These are phyloP conservation scores for Rapana venosa DNA, from an alignment of 2,888 invertebrate genomes.

Conservation along the genomic window DNA sequence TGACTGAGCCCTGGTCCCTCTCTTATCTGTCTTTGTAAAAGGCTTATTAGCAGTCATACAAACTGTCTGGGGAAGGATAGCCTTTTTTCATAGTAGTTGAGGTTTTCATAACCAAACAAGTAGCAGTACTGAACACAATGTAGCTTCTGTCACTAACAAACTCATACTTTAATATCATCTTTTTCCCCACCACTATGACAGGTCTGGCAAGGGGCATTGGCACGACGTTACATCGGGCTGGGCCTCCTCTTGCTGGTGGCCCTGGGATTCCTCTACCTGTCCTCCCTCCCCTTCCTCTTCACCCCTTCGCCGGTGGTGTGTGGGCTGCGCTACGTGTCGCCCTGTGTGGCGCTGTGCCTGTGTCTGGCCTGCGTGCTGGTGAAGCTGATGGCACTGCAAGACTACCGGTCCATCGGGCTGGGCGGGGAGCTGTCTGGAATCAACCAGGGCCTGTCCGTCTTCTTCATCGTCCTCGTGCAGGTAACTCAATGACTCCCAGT, in stretches of 20 bases:
- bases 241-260: conserved; percentile 79
- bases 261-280: conserved; percentile 76
- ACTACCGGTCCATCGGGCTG: conserved; percentile 88
- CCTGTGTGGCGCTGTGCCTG: conserved; percentile 82
- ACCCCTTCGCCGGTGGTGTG: conserved; percentile 77
- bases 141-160: too few relatives aligned
- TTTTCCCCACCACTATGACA: not conserved
- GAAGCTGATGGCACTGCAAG: conserved; percentile 94
- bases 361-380: conserved; percentile 93
- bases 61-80: too few relatives aligned
- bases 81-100: too few relatives aligned
- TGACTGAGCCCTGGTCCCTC: too few relatives aligned
- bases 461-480: conserved; percentile 91
- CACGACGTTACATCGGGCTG: conserved; percentile 68
- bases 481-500: not conserved
- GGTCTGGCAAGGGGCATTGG: conserved; percentile 59
- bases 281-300: conserved; percentile 78
- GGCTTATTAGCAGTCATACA: too few relatives aligned
- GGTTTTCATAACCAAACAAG: too few relatives aligned
- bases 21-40: too few relatives aligned
- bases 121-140: too few relatives aligned
- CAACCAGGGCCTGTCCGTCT: conserved; percentile 90
- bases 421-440: conserved; percentile 86
- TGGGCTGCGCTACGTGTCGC: conserved; percentile 77
- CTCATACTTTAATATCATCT: not conserved